These are phyloP conservation scores for Gopherus flavomarginatus DNA, from an alignment of 2,113 vertebrate genomes.

Conservation along the genomic window DNA sequence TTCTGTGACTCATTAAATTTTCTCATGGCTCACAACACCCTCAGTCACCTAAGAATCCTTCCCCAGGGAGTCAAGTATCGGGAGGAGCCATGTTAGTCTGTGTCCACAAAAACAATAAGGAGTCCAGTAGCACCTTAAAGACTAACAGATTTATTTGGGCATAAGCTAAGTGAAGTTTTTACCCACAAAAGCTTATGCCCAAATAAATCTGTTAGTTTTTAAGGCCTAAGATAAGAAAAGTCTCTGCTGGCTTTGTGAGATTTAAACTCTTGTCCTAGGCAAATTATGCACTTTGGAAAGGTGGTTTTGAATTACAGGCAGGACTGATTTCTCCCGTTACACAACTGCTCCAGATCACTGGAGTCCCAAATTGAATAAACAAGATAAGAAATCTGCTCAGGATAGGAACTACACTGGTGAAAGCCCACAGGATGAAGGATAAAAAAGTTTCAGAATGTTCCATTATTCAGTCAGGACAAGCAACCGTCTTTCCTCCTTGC, in stretches of 20 bases:
- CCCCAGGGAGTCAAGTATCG: not conserved
- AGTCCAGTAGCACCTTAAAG: too few relatives aligned
- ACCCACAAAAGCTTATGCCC: too few relatives aligned
- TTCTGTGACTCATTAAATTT: not conserved
- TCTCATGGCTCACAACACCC: not conserved
- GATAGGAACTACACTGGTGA: not conserved
- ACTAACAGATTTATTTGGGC: too few relatives aligned
- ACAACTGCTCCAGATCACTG: not conserved
- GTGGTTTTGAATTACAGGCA: not conserved
- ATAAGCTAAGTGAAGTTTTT: too few relatives aligned
- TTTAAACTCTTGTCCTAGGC: not conserved
- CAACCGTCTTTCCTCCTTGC: not conserved
- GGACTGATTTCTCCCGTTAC: not conserved
- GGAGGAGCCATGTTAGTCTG: too few relatives aligned
- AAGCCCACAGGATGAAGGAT: not conserved
- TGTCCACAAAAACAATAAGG: too few relatives aligned
- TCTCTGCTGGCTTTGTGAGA: not conserved
- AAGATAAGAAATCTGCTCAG: not conserved
- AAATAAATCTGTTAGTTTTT: too few relatives aligned
- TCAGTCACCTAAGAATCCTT: not conserved
- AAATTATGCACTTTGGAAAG: accelerated
- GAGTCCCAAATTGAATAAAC: not conserved
- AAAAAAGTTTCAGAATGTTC: not conserved
- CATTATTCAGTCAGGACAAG: not conserved
- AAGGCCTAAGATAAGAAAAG: accelerated